Conservation (phyloP, 2,113 vertebrate genomes). For the Spea bombifrons region DNA sequence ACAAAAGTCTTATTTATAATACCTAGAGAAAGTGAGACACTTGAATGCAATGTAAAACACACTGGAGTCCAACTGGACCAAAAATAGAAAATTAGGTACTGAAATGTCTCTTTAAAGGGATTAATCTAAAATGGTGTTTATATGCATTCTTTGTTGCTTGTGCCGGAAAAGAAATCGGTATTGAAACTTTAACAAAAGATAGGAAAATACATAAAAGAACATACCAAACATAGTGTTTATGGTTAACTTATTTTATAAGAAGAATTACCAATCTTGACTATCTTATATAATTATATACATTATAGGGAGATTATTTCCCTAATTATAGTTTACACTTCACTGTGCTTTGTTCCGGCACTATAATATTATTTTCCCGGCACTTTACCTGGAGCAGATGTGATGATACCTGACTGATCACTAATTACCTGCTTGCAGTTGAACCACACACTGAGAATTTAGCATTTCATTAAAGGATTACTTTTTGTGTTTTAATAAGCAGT, state of each 20-base stretch:
- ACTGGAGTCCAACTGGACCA: too few relatives aligned
- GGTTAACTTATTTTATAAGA: conserved; percentile 17
- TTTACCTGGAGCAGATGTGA: conserved; percentile 43
- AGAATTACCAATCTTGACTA: conserved; percentile 19
- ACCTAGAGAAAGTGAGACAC: too few relatives aligned
- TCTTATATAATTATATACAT: conserved; percentile 30
- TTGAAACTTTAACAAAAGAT: not conserved
- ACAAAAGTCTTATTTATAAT: too few relatives aligned
- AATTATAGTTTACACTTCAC: conserved; percentile 39
- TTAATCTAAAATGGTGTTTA: not conserved
- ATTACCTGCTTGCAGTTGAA: conserved; percentile 18
- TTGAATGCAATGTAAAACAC: too few relatives aligned
- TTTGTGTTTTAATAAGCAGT: not conserved
- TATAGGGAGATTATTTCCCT: conserved; percentile 17
- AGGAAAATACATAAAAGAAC: conserved; percentile 4
- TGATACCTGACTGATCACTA: conserved; percentile 22
- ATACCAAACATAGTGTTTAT: conserved; percentile 7
- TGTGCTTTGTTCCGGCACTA: conserved; percentile 25
- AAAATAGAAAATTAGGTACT: not conserved
- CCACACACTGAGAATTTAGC: conserved; percentile 27
- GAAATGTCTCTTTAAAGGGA: not conserved
- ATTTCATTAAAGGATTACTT: conserved; percentile 30
- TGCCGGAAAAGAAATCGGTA: not conserved
- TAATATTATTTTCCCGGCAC: conserved; percentile 2
- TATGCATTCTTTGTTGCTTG: not conserved